phyloP scores from a whole-genome alignment of 2,113 vertebrate species.

The Callaeas wilsoni region DNA sequence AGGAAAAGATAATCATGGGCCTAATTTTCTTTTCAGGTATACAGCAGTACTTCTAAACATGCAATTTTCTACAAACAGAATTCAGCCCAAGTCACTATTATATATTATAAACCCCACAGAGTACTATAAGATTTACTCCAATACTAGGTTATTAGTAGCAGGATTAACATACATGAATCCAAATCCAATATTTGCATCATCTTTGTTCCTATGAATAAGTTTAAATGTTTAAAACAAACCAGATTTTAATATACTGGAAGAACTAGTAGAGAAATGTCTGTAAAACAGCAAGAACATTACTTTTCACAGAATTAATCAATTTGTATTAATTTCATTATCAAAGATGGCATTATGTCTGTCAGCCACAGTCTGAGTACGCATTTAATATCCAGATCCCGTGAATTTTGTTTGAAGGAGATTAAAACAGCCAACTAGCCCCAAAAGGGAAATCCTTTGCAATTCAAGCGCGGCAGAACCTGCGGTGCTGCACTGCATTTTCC shows the following conservation, averaged over 20 bases:
- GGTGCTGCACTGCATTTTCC: background rate
- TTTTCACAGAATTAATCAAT: background rate
- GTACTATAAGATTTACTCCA: background rate
- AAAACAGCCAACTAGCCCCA: background rate
- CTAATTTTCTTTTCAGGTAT: background rate
- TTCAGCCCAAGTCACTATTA: background rate
- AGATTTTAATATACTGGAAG: background rate
- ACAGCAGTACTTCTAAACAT: background rate
- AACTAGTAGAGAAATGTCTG: background rate
- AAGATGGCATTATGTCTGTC: background rate
- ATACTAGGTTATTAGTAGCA: background rate
- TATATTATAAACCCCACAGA: background rate
- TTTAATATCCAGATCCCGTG: background rate
- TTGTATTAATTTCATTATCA: background rate
- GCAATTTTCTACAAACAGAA: background rate
- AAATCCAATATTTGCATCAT: constrained; percentile 20
- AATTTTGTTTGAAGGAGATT: background rate
- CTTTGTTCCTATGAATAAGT: background rate
- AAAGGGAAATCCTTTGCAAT: background rate
- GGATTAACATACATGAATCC: background rate
- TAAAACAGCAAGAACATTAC: background rate
- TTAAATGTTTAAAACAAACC: constrained; percentile 9
- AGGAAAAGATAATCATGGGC: background rate
- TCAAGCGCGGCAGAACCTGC: background rate
- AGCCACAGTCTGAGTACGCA: background rate